Conservation (phyloP, 2,113 vertebrate genomes). For the Emydocephalus ijimae region DNA sequence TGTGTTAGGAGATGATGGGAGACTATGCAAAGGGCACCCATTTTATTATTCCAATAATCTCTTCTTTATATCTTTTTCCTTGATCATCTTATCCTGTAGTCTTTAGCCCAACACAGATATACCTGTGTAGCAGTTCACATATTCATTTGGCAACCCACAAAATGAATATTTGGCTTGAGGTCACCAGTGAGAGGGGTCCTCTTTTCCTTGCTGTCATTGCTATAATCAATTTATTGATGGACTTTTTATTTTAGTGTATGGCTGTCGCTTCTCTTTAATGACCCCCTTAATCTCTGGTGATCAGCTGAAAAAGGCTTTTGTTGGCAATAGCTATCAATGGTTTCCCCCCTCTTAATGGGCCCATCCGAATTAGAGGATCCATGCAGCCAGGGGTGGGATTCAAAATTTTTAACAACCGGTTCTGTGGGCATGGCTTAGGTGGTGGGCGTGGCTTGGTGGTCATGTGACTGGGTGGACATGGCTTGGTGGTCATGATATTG, state of each 20-base stretch:
- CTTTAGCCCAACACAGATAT: neutral
- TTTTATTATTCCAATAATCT: neutral
- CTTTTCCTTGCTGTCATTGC: neutral
- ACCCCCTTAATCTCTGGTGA: constrained; percentile 3
- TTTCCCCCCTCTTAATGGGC: neutral
- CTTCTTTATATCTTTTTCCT: neutral
- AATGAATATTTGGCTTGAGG: constrained; percentile 11
- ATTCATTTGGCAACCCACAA: constrained; percentile 38
- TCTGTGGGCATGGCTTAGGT: too few relatives aligned
- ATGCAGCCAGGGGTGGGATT: too few relatives aligned
- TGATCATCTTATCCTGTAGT: neutral
- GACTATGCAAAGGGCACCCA: neutral
- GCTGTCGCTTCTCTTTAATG: neutral
- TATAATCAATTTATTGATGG: constrained; percentile 22
- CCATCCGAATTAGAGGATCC: neutral
- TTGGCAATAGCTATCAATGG: neutral
- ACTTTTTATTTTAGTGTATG: neutral
- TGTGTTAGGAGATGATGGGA: neutral
- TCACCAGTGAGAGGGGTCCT: neutral
- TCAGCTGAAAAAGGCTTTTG: constrained; percentile 11
- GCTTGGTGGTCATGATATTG: too few relatives aligned
- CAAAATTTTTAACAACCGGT: too few relatives aligned
- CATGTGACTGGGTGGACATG: too few relatives aligned
- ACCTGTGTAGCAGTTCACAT: constrained; percentile 33
- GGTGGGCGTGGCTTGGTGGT: too few relatives aligned